Base-by-base conservation (phyloP, 2,113 vertebrate species). In the Pipra filicauda region DNA sequence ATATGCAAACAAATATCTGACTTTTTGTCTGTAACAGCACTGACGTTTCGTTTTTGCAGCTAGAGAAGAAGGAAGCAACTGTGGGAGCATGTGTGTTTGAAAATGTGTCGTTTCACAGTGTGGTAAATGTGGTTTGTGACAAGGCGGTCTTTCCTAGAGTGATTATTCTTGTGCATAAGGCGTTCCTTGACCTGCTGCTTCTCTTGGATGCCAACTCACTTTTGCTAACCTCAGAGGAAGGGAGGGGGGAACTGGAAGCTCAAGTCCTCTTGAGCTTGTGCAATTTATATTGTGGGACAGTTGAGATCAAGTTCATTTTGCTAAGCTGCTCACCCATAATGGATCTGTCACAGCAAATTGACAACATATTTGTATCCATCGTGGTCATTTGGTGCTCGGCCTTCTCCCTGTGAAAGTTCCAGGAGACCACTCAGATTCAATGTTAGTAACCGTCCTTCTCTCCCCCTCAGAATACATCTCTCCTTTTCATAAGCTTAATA, bases 301-400 rank as follows among this genome's bases (percentile, higher is more conserved):
- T 44, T 90, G 72, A 82, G 81, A 92, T 72, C 1, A 3, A 92
- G 89, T 91, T 87, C 37, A 78, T 92, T 95, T 94, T 96, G 91
- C 74, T 96, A 62, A 96, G 81, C 81, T 94, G 74, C 71, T 96
- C 81, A 76, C 80, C 74, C 58, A 79, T 96, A 92, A 89, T 92
- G 71, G 70, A 69, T 91, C 77, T 94, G 94, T 91, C 94, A 95
- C 78, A 66, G 64, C 0, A 0, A 71, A 71, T 85, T 93, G 87
- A 79, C 87, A 85, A 76, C 2, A 1, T 92, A 92, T 96, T 95
- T 94, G 58, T 95, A 95, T 87, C 91, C 74, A 82, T 94, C 91
- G 88, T 73, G 74, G 91, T 52, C 70, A 31, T 71, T 92, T 91
- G 69, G 39, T 61, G 33, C 44, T 75, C 37, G 16, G 43, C 0